Percentiles rank a stretch among this genome's conserved stretches.
Conservation (phyloP, 2,888 invertebrate genomes). For the Dascillus cervinus region DNA sequence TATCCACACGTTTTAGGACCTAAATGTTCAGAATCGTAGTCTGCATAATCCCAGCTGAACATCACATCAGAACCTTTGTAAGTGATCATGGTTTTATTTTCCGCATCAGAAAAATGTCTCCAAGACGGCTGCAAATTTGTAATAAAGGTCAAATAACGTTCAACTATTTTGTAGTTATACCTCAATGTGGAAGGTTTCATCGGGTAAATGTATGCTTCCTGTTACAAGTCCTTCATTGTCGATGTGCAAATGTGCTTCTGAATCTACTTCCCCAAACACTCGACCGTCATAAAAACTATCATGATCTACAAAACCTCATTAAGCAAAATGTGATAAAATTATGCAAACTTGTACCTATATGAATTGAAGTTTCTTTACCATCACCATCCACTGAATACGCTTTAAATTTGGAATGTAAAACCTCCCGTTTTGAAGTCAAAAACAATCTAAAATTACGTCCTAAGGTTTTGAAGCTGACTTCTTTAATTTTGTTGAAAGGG, state of each 20-base stretch:
- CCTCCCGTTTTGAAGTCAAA: constrained; percentile 74
- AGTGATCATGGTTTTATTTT: constrained; percentile 81
- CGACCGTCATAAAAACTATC: constrained; percentile 81
- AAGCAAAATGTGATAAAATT: neutral
- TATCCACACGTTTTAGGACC: constrained; percentile 73
- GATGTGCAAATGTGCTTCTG: constrained; percentile 80
- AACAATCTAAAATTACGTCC: constrained; percentile 81
- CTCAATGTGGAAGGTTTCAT: constrained; percentile 81
- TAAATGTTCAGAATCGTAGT: constrained; percentile 43
- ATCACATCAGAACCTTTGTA: constrained; percentile 85
- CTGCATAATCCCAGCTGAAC: constrained; percentile 64
- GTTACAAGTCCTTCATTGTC: constrained; percentile 85
- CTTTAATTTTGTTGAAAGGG: constrained; percentile 81
- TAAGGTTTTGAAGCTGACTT: constrained; percentile 73
- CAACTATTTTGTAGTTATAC: constrained; percentile 43
- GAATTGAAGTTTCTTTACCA: constrained; percentile 76
- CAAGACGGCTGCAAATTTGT: constrained; percentile 73
- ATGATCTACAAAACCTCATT: constrained; percentile 51
- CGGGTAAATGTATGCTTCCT: constrained; percentile 75
- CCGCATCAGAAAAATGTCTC: constrained; percentile 73
- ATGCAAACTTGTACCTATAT: no score
- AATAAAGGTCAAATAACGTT: no score
- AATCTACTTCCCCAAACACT: constrained; percentile 79
- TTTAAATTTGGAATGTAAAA: constrained; percentile 84
- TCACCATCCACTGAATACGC: constrained; percentile 78